Percentiles rank a stretch among this genome's conserved stretches.
These are phyloP conservation scores for Cheumatopsyche charites DNA, from an alignment of 1,140 invertebrate species.

Conservation along the genomic window DNA sequence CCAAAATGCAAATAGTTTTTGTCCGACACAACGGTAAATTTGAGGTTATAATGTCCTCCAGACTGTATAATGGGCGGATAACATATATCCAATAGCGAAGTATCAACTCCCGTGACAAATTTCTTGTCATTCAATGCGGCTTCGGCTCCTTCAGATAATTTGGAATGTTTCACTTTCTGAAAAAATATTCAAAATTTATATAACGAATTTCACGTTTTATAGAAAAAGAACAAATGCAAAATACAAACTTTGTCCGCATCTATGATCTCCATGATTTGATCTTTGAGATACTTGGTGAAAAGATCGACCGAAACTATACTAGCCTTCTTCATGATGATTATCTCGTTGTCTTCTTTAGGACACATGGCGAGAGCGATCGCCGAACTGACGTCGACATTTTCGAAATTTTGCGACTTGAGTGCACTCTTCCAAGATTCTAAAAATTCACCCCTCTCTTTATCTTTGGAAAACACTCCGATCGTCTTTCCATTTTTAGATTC, in stretches of 20 bases:
- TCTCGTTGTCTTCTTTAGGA: constrained; percentile 93
- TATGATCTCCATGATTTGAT: constrained; percentile 98
- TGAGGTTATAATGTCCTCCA: constrained; percentile 95
- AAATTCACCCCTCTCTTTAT: constrained; percentile 92
- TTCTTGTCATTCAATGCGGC: constrained; percentile 91
- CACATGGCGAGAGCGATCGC: constrained; percentile 88
- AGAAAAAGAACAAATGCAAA: too few relatives aligned
- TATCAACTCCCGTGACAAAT: constrained; percentile 89
- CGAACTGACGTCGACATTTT: constrained; percentile 87
- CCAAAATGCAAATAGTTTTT: constrained; percentile 96
- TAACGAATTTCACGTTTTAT: too few relatives aligned
- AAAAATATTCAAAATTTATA: constrained; percentile 54
- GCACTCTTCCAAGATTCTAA: constrained; percentile 87
- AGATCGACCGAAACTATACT: constrained; percentile 92
- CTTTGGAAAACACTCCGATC: constrained; percentile 93
- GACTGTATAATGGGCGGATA: constrained; percentile 99
- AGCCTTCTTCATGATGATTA: constrained; percentile 93
- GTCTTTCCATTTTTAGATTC: constrained; percentile 88
- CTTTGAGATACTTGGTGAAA: constrained; percentile 95
- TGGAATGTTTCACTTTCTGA: constrained; percentile 93
- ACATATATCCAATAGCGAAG: constrained; percentile 91
- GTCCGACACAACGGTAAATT: constrained; percentile 94
- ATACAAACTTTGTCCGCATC: constrained; percentile 90
- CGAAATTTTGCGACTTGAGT: constrained; percentile 78
- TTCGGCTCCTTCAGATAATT: constrained; percentile 94